These are phyloP conservation scores for Cephalopholis sonnerati DNA, from an alignment of 2,113 vertebrate species.

Conservation along the genomic window DNA sequence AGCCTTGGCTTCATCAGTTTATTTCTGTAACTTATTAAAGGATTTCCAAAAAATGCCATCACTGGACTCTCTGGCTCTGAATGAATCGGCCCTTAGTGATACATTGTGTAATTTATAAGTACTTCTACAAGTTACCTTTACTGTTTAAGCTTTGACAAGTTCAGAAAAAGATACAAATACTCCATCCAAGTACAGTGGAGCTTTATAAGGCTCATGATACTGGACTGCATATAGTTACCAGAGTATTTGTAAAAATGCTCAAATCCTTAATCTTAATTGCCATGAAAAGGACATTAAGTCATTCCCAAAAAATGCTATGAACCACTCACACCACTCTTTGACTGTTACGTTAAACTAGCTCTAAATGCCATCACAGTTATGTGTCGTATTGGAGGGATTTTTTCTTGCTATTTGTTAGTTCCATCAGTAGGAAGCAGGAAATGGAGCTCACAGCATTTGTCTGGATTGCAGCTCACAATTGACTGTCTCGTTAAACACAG, in stretches of 20 bases:
- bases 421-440: constrained; percentile 7
- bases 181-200: background rate
- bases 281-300: background rate
- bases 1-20: too few species aligned
- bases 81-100: too few species aligned
- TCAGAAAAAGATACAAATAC: too few species aligned
- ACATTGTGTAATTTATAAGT: too few species aligned
- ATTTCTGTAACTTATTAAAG: too few species aligned
- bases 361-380: too few species aligned
- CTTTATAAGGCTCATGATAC: background rate
- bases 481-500: constrained; percentile 41
- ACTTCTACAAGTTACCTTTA: too few species aligned
- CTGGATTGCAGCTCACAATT: constrained; percentile 48
- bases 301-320: background rate
- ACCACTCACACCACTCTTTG: background rate
- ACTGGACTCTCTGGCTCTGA: too few species aligned
- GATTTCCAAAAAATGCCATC: too few species aligned
- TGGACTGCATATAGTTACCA: background rate
- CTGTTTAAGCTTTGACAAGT: too few species aligned
- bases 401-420: background rate
- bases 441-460: constrained; percentile 31
- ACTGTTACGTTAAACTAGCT: background rate
- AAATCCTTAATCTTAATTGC: background rate
- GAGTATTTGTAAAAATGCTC: background rate
- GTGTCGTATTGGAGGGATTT: background rate